Percentiles rank a stretch among this genome's conserved stretches.
Evolutionary conservation across 53 echinoderm and acorn worm genomes (phyloP).

Genomic region (Antedon mediterranea): DNA sequence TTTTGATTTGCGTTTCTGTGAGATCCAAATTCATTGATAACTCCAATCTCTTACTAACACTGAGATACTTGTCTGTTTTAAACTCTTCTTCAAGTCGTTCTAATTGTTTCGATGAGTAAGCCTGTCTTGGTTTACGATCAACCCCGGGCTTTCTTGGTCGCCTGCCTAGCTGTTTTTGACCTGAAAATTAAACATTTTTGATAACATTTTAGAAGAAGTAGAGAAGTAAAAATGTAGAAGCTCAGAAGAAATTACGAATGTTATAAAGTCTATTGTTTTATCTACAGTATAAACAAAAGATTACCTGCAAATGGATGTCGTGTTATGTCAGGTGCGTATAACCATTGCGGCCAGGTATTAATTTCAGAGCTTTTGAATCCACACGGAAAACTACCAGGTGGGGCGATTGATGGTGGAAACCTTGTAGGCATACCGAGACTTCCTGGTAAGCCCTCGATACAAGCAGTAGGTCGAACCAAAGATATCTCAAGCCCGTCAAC

Average conservation of each 20-base stretch:
- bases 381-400: not conserved
- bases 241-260: too few species aligned
- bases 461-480: not conserved
- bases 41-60: conserved; percentile 93
- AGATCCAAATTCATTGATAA: conserved; percentile 86
- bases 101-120: conserved; percentile 96
- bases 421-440: not conserved
- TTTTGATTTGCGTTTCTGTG: conserved; percentile 98
- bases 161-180: conserved; percentile 93
- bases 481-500: not conserved
- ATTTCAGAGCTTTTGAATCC: not conserved
- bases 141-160: conserved; percentile 91
- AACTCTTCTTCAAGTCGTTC: conserved; percentile 97
- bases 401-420: not conserved
- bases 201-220: too few species aligned
- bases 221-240: too few species aligned
- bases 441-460: not conserved
- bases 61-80: conserved; percentile 96
- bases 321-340: not conserved
- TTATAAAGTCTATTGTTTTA: too few species aligned
- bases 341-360: not conserved
- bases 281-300: too few species aligned
- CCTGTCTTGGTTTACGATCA: conserved; percentile 91
- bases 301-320: not conserved
- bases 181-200: conserved; percentile 31